Percentiles rank a stretch among this genome's conserved stretches.
phyloP scores from a whole-genome alignment of 1,140 invertebrate genomes.

The Drosophila pectinifera region DNA sequence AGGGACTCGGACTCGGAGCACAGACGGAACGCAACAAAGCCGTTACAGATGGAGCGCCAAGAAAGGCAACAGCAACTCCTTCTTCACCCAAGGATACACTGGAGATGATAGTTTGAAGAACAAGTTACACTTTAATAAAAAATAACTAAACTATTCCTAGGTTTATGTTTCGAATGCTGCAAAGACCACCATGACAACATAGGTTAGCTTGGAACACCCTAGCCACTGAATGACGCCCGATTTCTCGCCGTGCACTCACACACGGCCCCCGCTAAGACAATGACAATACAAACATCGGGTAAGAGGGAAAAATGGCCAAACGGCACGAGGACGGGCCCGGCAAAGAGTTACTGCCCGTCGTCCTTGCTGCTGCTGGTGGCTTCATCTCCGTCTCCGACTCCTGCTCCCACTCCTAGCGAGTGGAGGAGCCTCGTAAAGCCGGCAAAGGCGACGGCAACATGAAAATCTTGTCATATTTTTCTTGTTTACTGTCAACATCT shows the following conservation, averaged over 20 bases:
- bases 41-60: constrained; percentile 29
- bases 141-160: too few relatives aligned
- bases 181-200: too few relatives aligned
- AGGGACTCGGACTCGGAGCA: constrained; percentile 1
- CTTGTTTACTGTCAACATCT: constrained; percentile 83
- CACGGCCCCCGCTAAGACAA: constrained; percentile 51
- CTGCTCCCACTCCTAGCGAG: neutral
- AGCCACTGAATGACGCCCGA: too few relatives aligned
- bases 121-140: too few relatives aligned
- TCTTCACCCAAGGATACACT: neutral
- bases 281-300: constrained; percentile 70
- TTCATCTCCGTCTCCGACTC: constrained; percentile 10
- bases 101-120: neutral
- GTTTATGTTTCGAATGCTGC: too few relatives aligned
- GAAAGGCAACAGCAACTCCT: constrained; percentile 39
- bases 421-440: constrained; percentile 49
- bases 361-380: constrained; percentile 12
- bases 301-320: constrained; percentile 69
- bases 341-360: constrained; percentile 60
- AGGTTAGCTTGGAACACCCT: too few relatives aligned
- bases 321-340: constrained; percentile 24
- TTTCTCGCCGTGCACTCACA: constrained; percentile 32
- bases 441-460: constrained; percentile 64
- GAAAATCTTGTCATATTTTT: constrained; percentile 83
- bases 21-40: constrained; percentile 39